A percentile compares a stretch with the other conserved stretches of the same genome.
phyloP scores from a whole-genome alignment of 2,797 vertebrate species.

The Paramormyrops hopkinsi region DNA sequence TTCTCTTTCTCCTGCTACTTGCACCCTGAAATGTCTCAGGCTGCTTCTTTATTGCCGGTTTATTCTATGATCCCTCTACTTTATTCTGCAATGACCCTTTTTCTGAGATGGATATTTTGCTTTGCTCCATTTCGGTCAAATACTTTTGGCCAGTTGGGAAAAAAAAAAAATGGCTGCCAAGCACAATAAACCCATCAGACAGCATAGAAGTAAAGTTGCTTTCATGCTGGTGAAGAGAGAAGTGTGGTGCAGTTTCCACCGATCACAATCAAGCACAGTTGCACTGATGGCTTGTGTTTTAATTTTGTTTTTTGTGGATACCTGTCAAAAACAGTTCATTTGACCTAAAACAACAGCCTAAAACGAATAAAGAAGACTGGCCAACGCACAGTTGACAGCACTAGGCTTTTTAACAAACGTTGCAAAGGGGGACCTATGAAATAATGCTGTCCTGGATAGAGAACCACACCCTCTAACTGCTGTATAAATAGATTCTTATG shows the following conservation, averaged over 20 bases:
- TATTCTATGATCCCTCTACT: slow-evolving; percentile 28
- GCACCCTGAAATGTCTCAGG: background rate
- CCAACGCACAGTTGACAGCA: slow-evolving; percentile 43
- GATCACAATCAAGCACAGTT: background rate
- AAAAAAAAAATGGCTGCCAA: background rate
- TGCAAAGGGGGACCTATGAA: slow-evolving; percentile 58
- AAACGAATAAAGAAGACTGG: slow-evolving; percentile 34
- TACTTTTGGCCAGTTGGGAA: background rate
- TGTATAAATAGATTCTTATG: slow-evolving; percentile 82
- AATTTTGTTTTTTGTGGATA: slow-evolving; percentile 40
- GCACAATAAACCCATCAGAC: background rate
- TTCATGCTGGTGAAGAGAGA: background rate
- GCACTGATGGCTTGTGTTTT: background rate
- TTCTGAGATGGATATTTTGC: background rate
- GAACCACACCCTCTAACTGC: slow-evolving; percentile 69
- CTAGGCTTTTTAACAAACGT: slow-evolving; percentile 56
- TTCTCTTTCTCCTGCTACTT: slow-evolving; percentile 33
- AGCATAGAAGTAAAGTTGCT: background rate
- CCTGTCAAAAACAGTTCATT: slow-evolving; percentile 27
- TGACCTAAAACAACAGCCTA: slow-evolving; percentile 36
- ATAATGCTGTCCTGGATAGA: slow-evolving; percentile 68
- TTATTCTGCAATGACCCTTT: background rate
- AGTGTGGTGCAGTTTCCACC: background rate
- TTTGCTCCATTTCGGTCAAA: background rate
- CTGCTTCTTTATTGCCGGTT: slow-evolving; percentile 37